Conservation (phyloP, 2,113 vertebrate genomes). For the Corythoichthys intestinalis region DNA sequence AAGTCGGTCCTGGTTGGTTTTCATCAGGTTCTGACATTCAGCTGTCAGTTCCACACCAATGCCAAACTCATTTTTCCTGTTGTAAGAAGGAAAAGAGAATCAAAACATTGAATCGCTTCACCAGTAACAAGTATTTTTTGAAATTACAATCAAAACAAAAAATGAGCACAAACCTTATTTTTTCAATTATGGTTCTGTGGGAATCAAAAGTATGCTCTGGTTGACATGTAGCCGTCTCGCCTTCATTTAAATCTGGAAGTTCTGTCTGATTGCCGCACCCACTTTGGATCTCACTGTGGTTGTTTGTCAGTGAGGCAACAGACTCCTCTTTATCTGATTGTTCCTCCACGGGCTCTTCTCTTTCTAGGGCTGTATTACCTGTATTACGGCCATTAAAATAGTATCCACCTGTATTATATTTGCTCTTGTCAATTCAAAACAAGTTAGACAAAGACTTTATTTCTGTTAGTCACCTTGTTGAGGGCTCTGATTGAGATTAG, state of each 20-base stretch:
- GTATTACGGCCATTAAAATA: background rate
- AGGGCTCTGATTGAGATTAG: slow-evolving; percentile 20
- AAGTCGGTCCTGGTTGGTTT: slow-evolving; percentile 70
- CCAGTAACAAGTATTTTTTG: background rate
- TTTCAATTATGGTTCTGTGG: slow-evolving; percentile 62
- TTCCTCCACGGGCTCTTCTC: slow-evolving; percentile 8
- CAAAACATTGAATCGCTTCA: background rate
- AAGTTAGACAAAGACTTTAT: background rate
- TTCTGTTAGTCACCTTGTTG: slow-evolving; percentile 43
- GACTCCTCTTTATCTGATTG: slow-evolving; percentile 58
- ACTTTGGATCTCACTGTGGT: slow-evolving; percentile 31
- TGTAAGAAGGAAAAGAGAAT: background rate
- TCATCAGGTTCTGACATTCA: slow-evolving; percentile 70
- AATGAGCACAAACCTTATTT: slow-evolving; percentile 67
- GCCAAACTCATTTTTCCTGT: slow-evolving; percentile 75
- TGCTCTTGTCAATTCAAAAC: background rate
- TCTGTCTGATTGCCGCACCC: slow-evolving; percentile 2
- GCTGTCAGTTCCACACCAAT: slow-evolving; percentile 70
- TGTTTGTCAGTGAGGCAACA: slow-evolving; percentile 29
- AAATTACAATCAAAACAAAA: background rate
- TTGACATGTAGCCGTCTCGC: background rate
- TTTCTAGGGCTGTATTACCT: slow-evolving; percentile 1
- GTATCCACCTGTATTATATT: background rate
- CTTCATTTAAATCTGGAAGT: slow-evolving; percentile 15
- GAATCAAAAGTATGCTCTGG: slow-evolving; percentile 15